These are phyloP conservation scores for Saccostrea echinata DNA, from an alignment of 1,140 invertebrate genomes.

Conservation along the genomic window DNA sequence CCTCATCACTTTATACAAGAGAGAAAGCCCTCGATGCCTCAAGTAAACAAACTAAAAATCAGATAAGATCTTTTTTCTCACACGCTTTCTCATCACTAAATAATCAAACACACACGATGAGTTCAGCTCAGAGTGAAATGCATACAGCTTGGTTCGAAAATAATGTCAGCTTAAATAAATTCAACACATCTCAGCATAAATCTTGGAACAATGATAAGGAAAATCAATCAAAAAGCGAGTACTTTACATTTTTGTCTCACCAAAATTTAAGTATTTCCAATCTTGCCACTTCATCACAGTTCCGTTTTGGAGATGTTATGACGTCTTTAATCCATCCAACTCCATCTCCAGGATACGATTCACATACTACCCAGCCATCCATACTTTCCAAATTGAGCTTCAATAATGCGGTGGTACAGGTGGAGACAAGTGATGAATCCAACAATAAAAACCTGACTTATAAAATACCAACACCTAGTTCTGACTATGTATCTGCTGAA, in stretches of 20 bases:
- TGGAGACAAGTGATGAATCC: no score
- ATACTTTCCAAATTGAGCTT: neutral
- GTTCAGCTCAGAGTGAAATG: neutral
- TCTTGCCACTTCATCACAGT: neutral
- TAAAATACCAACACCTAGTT: no score
- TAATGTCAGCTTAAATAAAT: neutral
- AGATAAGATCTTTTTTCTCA: neutral
- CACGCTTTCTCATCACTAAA: neutral
- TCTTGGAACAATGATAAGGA: neutral
- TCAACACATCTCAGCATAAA: neutral
- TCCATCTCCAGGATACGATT: neutral
- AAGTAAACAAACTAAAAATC: neutral
- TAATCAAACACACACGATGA: neutral
- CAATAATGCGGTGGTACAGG: no score
- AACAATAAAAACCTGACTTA: no score
- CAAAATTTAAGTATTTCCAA: neutral
- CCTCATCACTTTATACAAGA: neutral
- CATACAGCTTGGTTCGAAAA: neutral
- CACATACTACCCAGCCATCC: neutral
- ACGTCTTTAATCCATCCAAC: neutral
- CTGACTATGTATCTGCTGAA: no score
- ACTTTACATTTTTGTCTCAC: neutral
- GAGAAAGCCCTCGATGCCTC: neutral
- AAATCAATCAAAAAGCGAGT: neutral
- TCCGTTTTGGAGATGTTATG: neutral